These are phyloP conservation scores for Choreutis nemorana DNA, from an alignment of 2,888 invertebrate species.

Conservation along the genomic window DNA sequence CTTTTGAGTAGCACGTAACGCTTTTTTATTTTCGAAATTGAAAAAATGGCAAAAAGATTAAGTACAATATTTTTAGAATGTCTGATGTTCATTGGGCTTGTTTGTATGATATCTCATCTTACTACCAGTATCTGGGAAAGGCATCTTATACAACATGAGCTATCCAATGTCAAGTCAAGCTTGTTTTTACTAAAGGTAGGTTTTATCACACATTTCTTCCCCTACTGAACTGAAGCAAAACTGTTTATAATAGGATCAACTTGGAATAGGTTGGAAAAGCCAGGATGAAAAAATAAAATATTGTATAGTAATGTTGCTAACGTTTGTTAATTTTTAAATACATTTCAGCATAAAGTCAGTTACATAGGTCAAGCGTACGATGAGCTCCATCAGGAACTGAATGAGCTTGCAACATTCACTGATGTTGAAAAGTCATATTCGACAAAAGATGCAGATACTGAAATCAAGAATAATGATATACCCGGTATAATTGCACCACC, in stretches of 20 bases:
- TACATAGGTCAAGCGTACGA: conserved; percentile 34
- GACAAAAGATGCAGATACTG: too few relatives aligned
- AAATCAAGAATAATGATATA: too few relatives aligned
- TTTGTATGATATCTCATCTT: conserved; percentile 32
- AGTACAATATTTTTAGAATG: conserved; percentile 24
- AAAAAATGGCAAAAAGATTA: conserved; percentile 6
- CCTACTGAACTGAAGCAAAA: too few relatives aligned
- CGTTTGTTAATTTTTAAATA: too few relatives aligned
- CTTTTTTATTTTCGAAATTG: background rate
- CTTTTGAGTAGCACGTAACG: background rate
- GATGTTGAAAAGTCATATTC: too few relatives aligned
- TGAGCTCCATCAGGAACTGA: conserved; percentile 26
- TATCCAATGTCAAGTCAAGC: conserved; percentile 30
- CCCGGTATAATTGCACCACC: too few relatives aligned
- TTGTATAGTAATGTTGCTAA: too few relatives aligned
- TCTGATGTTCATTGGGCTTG: conserved; percentile 25
- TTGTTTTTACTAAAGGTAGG: conserved; percentile 33
- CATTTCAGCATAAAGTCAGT: conserved; percentile 31
- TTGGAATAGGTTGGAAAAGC: too few relatives aligned
- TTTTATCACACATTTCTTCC: too few relatives aligned
- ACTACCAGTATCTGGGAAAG: conserved; percentile 38
- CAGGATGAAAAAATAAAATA: too few relatives aligned
- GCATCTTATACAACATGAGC: conserved; percentile 28
- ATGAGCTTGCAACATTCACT: conserved; percentile 17
- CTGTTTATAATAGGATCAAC: too few relatives aligned